Evolutionary conservation across 2,888 invertebrate species (phyloP).

Genomic region (Dryobota labecula): DNA sequence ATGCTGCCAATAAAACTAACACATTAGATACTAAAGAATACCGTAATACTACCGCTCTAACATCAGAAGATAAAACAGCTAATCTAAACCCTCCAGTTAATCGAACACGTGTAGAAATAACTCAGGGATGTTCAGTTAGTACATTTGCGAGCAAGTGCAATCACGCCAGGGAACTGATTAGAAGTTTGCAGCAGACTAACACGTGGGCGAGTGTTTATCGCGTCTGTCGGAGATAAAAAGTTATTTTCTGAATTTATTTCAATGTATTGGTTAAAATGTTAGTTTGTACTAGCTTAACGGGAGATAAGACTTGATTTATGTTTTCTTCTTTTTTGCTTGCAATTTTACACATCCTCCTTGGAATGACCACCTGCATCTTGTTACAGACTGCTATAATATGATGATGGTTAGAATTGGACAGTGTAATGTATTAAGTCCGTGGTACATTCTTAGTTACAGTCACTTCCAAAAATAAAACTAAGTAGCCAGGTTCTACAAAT

Average conservation of each 20-base stretch:
- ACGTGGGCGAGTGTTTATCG: conserved; percentile 60
- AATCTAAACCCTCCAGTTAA: conserved; percentile 32
- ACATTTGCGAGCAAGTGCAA: conserved; percentile 61
- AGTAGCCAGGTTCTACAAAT: neutral
- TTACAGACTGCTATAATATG: neutral
- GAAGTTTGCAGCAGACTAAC: conserved; percentile 34
- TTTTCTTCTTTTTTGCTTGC: conserved; percentile 4
- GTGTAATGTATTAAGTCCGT: neutral
- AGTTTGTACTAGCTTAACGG: conserved; percentile 42
- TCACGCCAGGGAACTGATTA: conserved; percentile 54
- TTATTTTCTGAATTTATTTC: conserved; percentile 56
- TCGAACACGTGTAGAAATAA: conserved; percentile 44
- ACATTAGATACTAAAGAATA: neutral
- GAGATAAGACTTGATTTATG: conserved; percentile 41
- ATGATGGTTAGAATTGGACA: neutral
- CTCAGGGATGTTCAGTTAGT: conserved; percentile 40
- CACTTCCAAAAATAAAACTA: neutral
- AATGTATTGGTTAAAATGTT: conserved; percentile 48
- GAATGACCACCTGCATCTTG: conserved; percentile 1
- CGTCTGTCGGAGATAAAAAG: conserved; percentile 56
- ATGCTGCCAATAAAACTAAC: conserved; percentile 7
- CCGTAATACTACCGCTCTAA: conserved; percentile 14
- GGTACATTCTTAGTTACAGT: neutral
- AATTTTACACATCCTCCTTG: conserved; percentile 24
- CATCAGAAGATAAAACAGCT: conserved; percentile 30